Evolutionary conservation across 2,113 vertebrate species (phyloP), one percentile per base, ranked within the genome.

Genomic region (Platichthys stellatus): DNA sequence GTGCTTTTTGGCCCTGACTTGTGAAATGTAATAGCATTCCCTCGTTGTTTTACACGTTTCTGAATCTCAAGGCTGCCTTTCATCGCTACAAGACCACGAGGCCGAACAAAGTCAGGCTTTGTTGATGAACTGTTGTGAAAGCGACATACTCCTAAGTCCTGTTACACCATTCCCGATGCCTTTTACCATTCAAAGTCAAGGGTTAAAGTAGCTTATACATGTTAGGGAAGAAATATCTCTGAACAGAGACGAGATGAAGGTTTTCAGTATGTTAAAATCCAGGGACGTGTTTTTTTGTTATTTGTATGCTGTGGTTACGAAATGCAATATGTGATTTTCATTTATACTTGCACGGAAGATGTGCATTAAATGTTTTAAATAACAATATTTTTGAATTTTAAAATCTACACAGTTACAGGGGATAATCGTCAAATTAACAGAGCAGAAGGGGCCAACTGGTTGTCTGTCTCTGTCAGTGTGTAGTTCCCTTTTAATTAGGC

Each of bases 41-140:
- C 74, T 83, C 56, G 84, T 81, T 88, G 84, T 92, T 89, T 88
- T 88, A 92, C 84, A 88, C 65, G 53, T 85, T 89, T 90, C 87
- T 91, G 84, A 79, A 86, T 87, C 84, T 92, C 81, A 92, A 90
- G 83, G 78, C 86, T 89, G 78, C 80, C 81, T 90, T 93, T 93
- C 89, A 90, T 89, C 49, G 63, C 74, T 72, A 77, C 61, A n/a
- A 86, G 84, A 86, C 80, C 74, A 77, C 23, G 28, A 83, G 60
- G 56, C 72, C 86, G 88, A 92, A 91, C 88, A 92, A 84, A 89
- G 86, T 84, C 87, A 53, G 85, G 61, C 86, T 86, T 88, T 92
- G 87, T 91, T 85, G 75, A 83, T 82, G 71, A 88, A 88, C 73
- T 86, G 76, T 89, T 70, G 74, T 84, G 85, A 71, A 92, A 89